Percentiles rank a stretch among this genome's conserved stretches.
These are phyloP conservation scores for Dusona sp. DNA, from an alignment of 2,888 invertebrate species.

Conservation along the genomic window DNA sequence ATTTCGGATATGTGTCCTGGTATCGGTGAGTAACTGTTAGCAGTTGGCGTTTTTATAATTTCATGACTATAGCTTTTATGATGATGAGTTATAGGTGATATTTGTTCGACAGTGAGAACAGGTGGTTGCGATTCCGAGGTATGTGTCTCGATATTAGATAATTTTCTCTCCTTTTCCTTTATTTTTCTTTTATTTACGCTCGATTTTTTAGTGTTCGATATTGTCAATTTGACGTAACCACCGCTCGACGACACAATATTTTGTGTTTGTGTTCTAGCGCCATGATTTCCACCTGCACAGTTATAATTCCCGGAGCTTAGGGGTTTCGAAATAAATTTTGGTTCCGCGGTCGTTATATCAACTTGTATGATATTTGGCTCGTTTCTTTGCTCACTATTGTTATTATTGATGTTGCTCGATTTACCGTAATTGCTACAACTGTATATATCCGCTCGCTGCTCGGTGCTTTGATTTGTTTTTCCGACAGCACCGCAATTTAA, in stretches of 20 bases:
- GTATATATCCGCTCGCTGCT: constrained; percentile 9
- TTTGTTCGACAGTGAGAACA: constrained; percentile 65
- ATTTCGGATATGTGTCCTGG: constrained; percentile 83
- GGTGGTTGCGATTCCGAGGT: constrained; percentile 63
- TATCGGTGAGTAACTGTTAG: constrained; percentile 69
- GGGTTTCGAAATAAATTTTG: constrained; percentile 22
- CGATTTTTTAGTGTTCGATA: constrained; percentile 45
- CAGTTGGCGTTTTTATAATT: constrained; percentile 18
- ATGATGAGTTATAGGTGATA: constrained; percentile 20
- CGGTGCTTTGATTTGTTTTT: neutral
- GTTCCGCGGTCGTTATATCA: constrained; percentile 35
- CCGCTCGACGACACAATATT: constrained; percentile 52
- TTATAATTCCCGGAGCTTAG: neutral
- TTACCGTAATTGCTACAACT: constrained; percentile 20
- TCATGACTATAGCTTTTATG: constrained; percentile 22
- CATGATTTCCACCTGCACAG: constrained; percentile 43
- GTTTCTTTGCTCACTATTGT: constrained; percentile 20
- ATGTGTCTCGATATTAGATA: neutral
- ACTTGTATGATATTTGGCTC: constrained; percentile 29
- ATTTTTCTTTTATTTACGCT: constrained; percentile 43
- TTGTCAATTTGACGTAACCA: constrained; percentile 55
- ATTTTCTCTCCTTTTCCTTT: constrained; percentile 36
- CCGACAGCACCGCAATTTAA: constrained; percentile 23
- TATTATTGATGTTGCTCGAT: neutral
- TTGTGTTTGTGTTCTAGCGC: constrained; percentile 54